Percentiles rank a stretch among this genome's conserved stretches.
Conservation (phyloP, 2,888 invertebrate species). For the Mechanitis mazaeus region DNA sequence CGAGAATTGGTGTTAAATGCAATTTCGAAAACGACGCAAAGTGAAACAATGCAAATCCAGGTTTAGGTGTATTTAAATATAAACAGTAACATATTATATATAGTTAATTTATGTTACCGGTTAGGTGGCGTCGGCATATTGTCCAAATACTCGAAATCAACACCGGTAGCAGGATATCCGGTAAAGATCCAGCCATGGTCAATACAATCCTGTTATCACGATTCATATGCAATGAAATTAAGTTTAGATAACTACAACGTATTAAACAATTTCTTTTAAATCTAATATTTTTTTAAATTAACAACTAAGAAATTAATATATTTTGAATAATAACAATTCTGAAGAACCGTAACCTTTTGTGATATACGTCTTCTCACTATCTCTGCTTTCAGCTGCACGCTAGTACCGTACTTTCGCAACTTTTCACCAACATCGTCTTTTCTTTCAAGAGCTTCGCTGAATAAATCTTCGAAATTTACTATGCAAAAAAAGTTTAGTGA, state of each 20-base stretch:
- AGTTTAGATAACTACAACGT: background rate
- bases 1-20: too few species aligned
- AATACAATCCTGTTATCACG: conserved; percentile 67
- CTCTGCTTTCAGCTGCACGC: conserved; percentile 46
- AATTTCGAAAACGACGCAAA: too few species aligned
- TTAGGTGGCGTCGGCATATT: conserved; percentile 78
- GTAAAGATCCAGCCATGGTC: conserved; percentile 79
- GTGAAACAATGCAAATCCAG: too few species aligned
- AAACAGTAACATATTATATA: background rate
- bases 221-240: background rate
- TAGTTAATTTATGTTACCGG: conserved; percentile 53
- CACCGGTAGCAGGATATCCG: conserved; percentile 74
- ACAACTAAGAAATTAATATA: background rate
- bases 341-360: conserved; percentile 15
- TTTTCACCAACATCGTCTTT: conserved; percentile 50
- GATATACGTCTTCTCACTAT: conserved; percentile 50
- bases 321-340: too few species aligned
- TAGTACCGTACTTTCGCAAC: conserved; percentile 49
- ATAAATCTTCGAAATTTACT: conserved; percentile 77
- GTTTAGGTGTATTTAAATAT: background rate
- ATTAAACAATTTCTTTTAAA: background rate
- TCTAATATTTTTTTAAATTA: background rate
- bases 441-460: conserved; percentile 64
- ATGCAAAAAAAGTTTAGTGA: conserved; percentile 13
- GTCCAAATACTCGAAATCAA: conserved; percentile 78